Evolutionary conservation across 2,888 invertebrate species (phyloP).

Genomic region (Drosophila nr. perissopoda): DNA sequence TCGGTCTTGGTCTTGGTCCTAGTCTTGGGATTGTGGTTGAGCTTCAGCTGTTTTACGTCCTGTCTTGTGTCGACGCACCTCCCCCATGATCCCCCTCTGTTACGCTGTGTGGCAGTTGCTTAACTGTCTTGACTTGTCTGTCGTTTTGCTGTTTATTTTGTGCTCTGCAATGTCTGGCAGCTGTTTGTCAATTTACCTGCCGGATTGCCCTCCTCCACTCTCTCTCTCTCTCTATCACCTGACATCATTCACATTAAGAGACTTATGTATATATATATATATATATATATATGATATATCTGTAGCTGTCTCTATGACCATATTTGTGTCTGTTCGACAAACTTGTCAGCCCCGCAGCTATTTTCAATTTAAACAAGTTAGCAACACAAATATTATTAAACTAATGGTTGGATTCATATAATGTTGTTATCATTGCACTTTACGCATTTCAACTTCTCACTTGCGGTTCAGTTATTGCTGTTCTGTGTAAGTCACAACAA

Average conservation of each 20-base stretch:
- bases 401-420: slow-evolving; percentile 48
- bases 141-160: slow-evolving; percentile 60
- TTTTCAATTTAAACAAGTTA: slow-evolving; percentile 68
- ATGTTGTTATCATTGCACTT: slow-evolving; percentile 11
- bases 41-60: slow-evolving; percentile 19
- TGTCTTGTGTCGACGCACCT: background rate
- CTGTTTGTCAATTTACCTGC: slow-evolving; percentile 52
- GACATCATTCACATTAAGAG: background rate
- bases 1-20: slow-evolving; percentile 34
- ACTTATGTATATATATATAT: background rate
- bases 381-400: slow-evolving; percentile 70
- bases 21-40: slow-evolving; percentile 29
- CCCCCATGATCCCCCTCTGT: background rate
- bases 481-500: too few species aligned
- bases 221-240: slow-evolving; percentile 1
- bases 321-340: slow-evolving; percentile 5
- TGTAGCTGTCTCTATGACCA: background rate
- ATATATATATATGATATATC: background rate
- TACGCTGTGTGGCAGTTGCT: slow-evolving; percentile 15
- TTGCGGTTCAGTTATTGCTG: background rate
- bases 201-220: slow-evolving; percentile 12
- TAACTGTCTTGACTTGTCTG: slow-evolving; percentile 61
- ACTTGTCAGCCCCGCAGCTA: slow-evolving; percentile 34
- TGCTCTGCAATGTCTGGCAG: slow-evolving; percentile 60
- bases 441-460: background rate